Base-by-base conservation (phyloP, 1,140 invertebrate genomes). In the Xylocopa sonorina region DNA sequence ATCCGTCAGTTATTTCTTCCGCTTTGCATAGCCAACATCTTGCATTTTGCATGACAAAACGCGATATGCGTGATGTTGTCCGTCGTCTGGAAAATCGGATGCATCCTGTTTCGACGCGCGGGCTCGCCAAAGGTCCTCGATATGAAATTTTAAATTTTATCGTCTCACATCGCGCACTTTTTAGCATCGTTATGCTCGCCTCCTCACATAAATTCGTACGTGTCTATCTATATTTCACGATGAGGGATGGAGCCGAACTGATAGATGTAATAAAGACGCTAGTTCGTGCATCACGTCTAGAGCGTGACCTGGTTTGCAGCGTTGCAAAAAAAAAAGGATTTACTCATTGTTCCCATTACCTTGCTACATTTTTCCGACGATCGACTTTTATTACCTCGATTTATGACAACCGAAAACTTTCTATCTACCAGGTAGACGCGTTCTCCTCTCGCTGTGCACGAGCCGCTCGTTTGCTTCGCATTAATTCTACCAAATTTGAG, bases 401-500 rank as follows among this genome's bases (percentile, higher is more conserved):
- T 60, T 48, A 73, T 5, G 14, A 48, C 14, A 10, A 0, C 16
- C 1, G 18, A 4, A 38, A 32, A 24, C 12, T 43, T 34, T 27
- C 62, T 27, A 34, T 43, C 6, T 43, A n/a, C 10, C 43, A 10
- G 2, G 9, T 10, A 34, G 18, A 41, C 50, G n/a, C 32, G 41
- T 58, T 34, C 10, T 14, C 16, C 0, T 7, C 5, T 51, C 53
- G 18, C 4, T 32, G 46, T 7, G 27, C 38, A 38, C 24, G 41
- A 34, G 38, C 21, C 32, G 66, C 9, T 16, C 21, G 4, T 12
- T n/a, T 29, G 2, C 24, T 43, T 6, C 53, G 58, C 41, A 32
- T 77, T 77, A 77, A 50, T 41, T 69, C 34, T 38, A 69, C 58
- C 66, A 14, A 77, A 69, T 48, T 68, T 27, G 46, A 50, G 29